phyloP scores from a whole-genome alignment of 35 echinoderm and acorn worm species.

The Chiridota heheva region DNA sequence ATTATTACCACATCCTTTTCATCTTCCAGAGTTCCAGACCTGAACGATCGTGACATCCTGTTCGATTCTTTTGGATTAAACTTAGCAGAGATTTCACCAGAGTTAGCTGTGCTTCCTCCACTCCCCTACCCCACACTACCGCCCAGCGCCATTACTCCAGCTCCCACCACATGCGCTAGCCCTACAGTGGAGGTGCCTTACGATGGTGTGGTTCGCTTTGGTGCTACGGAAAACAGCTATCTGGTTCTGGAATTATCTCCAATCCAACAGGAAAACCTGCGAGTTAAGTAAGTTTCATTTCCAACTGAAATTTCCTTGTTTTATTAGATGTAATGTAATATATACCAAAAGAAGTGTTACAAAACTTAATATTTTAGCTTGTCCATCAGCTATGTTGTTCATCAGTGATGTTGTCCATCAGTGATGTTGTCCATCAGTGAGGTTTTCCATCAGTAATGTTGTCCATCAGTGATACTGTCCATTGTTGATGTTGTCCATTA shows the following conservation, averaged over 20 bases:
- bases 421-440: no score
- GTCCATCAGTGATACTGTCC: no score
- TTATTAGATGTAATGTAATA: background rate
- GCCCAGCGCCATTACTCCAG: constrained; percentile 17
- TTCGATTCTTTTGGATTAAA: constrained; percentile 43
- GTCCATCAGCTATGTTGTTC: no score
- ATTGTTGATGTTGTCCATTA: no score
- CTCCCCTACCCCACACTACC: constrained; percentile 73
- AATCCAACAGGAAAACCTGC: constrained; percentile 31
- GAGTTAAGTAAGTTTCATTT: constrained; percentile 44
- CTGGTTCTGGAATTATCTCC: constrained; percentile 20
- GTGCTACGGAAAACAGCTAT: constrained; percentile 60
- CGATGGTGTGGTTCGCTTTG: constrained; percentile 65
- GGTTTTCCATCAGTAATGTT: no score
- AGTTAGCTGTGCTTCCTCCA: constrained; percentile 53
- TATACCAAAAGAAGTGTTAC: background rate
- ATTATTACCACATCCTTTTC: background rate
- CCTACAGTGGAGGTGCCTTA: constrained; percentile 40
- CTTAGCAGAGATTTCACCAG: constrained; percentile 65
- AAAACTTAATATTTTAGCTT: no score
- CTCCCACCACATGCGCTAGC: constrained; percentile 48
- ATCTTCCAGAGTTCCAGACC: constrained; percentile 55
- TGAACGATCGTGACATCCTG: constrained; percentile 72
- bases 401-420: no score
- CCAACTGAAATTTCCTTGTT: background rate